Base-by-base conservation (phyloP, 1,140 invertebrate genomes). In the Penaeus vannamei region DNA sequence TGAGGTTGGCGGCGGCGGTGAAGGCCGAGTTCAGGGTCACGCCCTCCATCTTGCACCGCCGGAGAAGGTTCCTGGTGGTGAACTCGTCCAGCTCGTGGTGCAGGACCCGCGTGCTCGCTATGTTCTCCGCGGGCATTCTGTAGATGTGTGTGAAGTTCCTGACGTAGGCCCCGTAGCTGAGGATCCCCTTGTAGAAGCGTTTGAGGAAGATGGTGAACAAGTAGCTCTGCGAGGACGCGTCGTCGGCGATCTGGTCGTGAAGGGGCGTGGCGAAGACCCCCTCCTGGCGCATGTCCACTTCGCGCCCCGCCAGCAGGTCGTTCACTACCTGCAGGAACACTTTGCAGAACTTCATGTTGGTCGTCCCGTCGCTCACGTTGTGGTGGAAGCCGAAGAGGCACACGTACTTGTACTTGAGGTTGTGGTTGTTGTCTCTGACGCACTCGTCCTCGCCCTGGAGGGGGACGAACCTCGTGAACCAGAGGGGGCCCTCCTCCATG, bases 311-410 rank as follows among this genome's bases (percentile, higher is more conserved):
- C 66, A 89, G 36, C 29, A 91, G 85, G 69, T 83, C 83, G 79
- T 91, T 91, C 20, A 91, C 69, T 17, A 91, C 88, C n/a, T 85
- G 76, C 36, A 91, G 64, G 59, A 91, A 91, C 36, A 91, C 84
- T 69, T 90, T 87, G 60, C 91, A 91, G 66, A 91, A 91, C 36
- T 90, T 91, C 91, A 91, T 91, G 80, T 91, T 91, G 17, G 91
- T 91, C 46, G 89, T 91, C 12, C 91, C 91, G 62, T 91, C 91
- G 60, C 89, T 91, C 23, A 91, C 84, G 53, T 91, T 91, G 69
- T 91, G 91, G 81, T 91, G 91, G 61, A 91, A 91, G 23, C 91
- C 91, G 53, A 91, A 91, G 29, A 91, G 83, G 60, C 85, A 86
- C 12, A 91, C 91, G 76, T 90, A 91, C 29, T 86, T 88, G 46